These are phyloP conservation scores for Amphipyra tragopoginis DNA, from an alignment of 2,888 invertebrate genomes.

Conservation along the genomic window DNA sequence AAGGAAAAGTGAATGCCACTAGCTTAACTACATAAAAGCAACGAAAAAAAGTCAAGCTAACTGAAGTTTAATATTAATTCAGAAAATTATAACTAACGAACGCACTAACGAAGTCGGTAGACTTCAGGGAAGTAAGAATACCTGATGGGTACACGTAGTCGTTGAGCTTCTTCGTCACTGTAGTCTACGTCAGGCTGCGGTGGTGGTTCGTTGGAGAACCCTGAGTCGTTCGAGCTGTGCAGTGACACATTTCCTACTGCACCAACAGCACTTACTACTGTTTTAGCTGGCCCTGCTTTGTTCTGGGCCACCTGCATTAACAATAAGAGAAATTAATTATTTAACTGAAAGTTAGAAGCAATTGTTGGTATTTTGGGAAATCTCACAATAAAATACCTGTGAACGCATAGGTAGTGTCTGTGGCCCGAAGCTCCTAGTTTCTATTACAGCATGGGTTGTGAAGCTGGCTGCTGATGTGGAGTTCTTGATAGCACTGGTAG, in stretches of 20 bases:
- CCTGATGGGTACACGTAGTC: conserved; percentile 91
- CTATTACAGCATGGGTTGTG: conserved; percentile 86
- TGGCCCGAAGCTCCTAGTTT: conserved; percentile 86
- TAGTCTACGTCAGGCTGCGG: conserved; percentile 97
- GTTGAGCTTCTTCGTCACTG: conserved; percentile 95
- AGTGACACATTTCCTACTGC: conserved; percentile 93
- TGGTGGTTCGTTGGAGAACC: conserved; percentile 97
- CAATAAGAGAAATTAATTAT: background rate
- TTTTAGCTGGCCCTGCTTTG: conserved; percentile 85
- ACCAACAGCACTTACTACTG: conserved; percentile 83
- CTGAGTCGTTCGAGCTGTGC: conserved; percentile 97
- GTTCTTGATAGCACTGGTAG: conserved; percentile 85
- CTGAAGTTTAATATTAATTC: conserved; percentile 25
- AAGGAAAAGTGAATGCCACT: conserved; percentile 67
- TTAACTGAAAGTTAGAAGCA: background rate
- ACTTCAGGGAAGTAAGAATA: conserved; percentile 65
- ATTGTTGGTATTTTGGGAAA: background rate
- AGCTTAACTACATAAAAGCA: conserved; percentile 69
- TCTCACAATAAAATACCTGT: conserved; percentile 70
- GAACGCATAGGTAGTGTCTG: conserved; percentile 87
- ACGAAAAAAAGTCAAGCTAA: conserved; percentile 67
- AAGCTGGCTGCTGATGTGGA: conserved; percentile 91
- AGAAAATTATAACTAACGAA: conserved; percentile 1
- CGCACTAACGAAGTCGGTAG: too few species aligned
- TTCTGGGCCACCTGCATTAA: conserved; percentile 78